phyloP scores from a whole-genome alignment of 1,140 invertebrate species.

The Goniozus legneri region DNA sequence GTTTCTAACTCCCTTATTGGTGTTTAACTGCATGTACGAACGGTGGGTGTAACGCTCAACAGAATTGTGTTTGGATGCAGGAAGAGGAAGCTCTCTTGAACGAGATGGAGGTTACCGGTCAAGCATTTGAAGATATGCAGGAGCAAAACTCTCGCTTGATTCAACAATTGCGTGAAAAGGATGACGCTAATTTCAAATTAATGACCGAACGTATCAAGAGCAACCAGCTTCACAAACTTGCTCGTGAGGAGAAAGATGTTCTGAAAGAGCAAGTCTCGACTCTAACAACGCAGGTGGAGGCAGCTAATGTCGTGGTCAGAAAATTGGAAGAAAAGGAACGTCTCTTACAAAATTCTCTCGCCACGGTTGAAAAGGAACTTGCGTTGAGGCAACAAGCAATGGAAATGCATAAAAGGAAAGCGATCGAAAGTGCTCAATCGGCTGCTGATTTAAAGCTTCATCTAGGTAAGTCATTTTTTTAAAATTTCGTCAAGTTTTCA shows the following conservation, averaged over 20 bases:
- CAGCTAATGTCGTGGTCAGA: constrained; percentile 90
- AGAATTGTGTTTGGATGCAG: constrained; percentile 57
- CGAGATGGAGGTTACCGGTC: constrained; percentile 99
- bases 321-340: constrained; percentile 97
- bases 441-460: constrained; percentile 96
- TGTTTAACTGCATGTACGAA: constrained; percentile 28
- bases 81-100: constrained; percentile 96
- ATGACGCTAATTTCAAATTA: constrained; percentile 98
- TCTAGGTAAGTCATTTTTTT: constrained; percentile 66
- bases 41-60: constrained; percentile 50
- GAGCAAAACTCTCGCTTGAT: constrained; percentile 96
- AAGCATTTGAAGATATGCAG: constrained; percentile 99
- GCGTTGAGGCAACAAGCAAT: constrained; percentile 86
- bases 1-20: too few species aligned
- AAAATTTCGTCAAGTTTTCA: background rate
- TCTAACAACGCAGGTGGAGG: constrained; percentile 88
- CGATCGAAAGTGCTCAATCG: constrained; percentile 91
- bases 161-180: constrained; percentile 94
- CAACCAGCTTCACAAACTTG: constrained; percentile 91
- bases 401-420: constrained; percentile 97
- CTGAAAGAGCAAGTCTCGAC: constrained; percentile 86
- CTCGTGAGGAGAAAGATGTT: constrained; percentile 91
- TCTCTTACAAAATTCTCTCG: constrained; percentile 86
- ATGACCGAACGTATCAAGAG: constrained; percentile 98
- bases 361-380: constrained; percentile 93